Evolutionary conservation across 2,113 vertebrate genomes (phyloP).

Genomic region (Romanogobio albipinnatus): DNA sequence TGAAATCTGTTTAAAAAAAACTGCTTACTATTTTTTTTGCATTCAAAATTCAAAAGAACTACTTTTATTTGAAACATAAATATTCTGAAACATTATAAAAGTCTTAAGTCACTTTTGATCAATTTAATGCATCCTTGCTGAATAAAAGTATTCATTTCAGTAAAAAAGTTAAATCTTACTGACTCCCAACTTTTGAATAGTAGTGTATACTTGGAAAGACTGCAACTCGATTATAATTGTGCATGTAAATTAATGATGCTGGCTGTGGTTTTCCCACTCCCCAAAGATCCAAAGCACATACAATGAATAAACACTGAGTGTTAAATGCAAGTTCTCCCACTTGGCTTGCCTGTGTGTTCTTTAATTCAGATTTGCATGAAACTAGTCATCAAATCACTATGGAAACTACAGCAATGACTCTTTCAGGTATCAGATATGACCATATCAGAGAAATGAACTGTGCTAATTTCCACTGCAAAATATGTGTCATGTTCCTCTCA

Average conservation of each 20-base stretch:
- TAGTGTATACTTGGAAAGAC: background rate
- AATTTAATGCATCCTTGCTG: background rate
- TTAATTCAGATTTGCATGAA: slow-evolving; percentile 35
- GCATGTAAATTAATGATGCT: slow-evolving; percentile 10
- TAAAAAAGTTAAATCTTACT: background rate
- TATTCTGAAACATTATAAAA: background rate
- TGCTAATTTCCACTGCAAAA: slow-evolving; percentile 26
- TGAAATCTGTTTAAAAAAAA: background rate
- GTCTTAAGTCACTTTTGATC: background rate
- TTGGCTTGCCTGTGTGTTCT: slow-evolving; percentile 10
- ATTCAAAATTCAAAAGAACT: background rate
- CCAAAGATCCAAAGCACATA: slow-evolving; percentile 15
- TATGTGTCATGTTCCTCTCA: background rate
- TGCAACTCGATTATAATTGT: background rate
- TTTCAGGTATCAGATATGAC: slow-evolving; percentile 53
- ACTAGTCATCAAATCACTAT: slow-evolving; percentile 51
- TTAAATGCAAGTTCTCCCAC: slow-evolving; percentile 31
- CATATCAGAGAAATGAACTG: slow-evolving; percentile 48
- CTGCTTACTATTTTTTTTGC: background rate
- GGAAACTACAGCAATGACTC: slow-evolving; percentile 46
- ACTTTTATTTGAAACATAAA: background rate
- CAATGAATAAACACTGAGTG: slow-evolving; percentile 35
- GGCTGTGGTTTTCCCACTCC: background rate
- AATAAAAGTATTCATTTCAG: background rate
- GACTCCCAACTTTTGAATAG: background rate